Evolutionary conservation across 2,113 vertebrate species (phyloP), one percentile per base, ranked within the genome.

Genomic region (Sylvietta virens): DNA sequence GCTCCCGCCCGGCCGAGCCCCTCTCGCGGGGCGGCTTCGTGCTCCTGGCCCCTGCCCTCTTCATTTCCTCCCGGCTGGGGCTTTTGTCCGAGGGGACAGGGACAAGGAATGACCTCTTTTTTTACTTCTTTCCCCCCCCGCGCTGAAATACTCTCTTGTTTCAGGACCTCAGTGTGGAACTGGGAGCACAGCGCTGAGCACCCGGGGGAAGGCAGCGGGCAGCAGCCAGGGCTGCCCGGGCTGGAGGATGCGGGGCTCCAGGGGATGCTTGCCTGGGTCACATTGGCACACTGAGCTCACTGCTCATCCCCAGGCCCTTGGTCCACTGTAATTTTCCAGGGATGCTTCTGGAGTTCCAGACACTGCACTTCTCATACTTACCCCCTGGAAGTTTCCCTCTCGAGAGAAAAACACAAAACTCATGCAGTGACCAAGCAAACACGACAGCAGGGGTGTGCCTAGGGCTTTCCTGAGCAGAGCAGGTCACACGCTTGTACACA

Each of bases 41-140:
- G 42, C 74, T 87, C 51, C 80, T 24, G 57, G 86, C 86, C 76
- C 83, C 66, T 91, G 86, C 90, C 48, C 87, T 81, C 56, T 44
- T 31, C 14, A 51, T 91, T 94, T 89, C 81, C 87, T 83, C 90
- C 64, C 27, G 16, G 19, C 8, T 33, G 76, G 71, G 58, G 72
- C n/a, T 54, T 70, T 80, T 61, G 67, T 69, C 78, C 65, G 61
- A 82, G 47, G 66, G 44, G 86, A 74, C 47, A 47, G 64, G 66
- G 77, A 81, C 54, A 67, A 69, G 57, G 35, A 69, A 85, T 11
- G 65, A 26, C 5, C 48, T 20, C 3, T 58, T 24, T 50, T 33
- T 40, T 7, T 1, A 23, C 18, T 39, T 54, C 9, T 31, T 15
- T 2, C 23, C 12, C 4, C 9, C 10, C 7, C n/a, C 6, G 10